Percentiles rank a stretch among this genome's conserved stretches.
phyloP scores from a whole-genome alignment of 1,140 invertebrate species.

The Ganaspis sp. region DNA sequence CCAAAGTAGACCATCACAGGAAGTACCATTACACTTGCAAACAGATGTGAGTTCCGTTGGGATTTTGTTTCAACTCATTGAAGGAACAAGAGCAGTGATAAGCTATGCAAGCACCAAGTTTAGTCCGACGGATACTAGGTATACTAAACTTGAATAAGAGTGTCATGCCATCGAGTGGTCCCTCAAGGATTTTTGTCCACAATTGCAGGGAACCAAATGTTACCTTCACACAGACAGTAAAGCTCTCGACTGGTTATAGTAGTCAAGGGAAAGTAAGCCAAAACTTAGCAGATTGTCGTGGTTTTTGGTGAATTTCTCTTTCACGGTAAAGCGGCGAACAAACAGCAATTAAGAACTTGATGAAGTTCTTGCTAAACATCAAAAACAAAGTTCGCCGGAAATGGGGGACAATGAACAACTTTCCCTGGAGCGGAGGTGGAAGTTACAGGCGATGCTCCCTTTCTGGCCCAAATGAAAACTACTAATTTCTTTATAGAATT shows the following conservation, averaged over 20 bases:
- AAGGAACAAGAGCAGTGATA: not conserved
- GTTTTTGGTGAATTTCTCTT: not conserved
- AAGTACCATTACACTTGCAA: conserved; percentile 26
- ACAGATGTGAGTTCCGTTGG: conserved; percentile 36
- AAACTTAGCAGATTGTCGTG: not conserved
- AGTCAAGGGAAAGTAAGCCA: not conserved
- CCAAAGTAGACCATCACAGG: conserved; percentile 24
- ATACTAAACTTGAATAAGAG: conserved; percentile 43
- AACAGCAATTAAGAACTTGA: not conserved
- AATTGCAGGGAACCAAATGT: too few relatives aligned
- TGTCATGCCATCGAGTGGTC: conserved; percentile 54
- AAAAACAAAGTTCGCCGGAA: not conserved
- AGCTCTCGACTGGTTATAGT: not conserved
- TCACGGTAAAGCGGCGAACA: not conserved
- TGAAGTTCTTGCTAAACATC: not conserved
- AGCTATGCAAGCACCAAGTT: too few relatives aligned
- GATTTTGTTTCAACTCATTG: conserved; percentile 30
- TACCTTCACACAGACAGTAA: too few relatives aligned
- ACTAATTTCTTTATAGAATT: not conserved
- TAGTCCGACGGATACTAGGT: too few relatives aligned
- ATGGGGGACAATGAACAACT: not conserved
- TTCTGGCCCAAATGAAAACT: not conserved
- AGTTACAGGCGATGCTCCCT: not conserved
- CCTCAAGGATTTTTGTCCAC: too few relatives aligned
- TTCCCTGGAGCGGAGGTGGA: not conserved